Conservation (phyloP, 2,113 vertebrate genomes). For the Gnathonemus longibarbis region DNA sequence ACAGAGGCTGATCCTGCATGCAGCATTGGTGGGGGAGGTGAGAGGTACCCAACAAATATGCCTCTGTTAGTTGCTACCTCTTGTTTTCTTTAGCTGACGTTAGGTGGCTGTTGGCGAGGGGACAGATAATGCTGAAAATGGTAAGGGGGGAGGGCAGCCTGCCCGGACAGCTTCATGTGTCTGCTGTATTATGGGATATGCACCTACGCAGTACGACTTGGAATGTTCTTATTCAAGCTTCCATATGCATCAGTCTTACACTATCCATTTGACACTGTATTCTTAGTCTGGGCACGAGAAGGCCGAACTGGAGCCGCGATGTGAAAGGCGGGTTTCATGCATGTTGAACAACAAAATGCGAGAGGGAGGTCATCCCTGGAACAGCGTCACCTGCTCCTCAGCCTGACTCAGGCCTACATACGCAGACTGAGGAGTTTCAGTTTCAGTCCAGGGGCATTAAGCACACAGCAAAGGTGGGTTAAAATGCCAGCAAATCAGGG, state of each 20-base stretch:
- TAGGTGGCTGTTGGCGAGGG: conserved; percentile 72
- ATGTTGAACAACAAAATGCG: neutral
- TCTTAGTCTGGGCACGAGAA: neutral
- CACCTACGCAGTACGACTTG: neutral
- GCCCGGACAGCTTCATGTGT: neutral
- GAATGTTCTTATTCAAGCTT: neutral
- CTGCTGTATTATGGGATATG: neutral
- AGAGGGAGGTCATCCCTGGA: neutral
- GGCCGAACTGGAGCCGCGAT: neutral
- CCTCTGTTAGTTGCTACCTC: conserved; percentile 63
- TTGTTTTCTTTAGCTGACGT: conserved; percentile 89
- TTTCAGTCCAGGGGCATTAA: neutral
- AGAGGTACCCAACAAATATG: conserved; percentile 5
- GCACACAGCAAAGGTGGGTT: neutral
- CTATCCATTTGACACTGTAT: neutral
- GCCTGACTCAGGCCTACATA: neutral
- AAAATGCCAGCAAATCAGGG: neutral
- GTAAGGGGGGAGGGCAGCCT: neutral
- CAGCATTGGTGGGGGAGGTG: neutral
- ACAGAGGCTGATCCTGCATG: neutral
- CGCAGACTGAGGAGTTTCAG: neutral
- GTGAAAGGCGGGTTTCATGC: neutral
- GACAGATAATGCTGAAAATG: neutral
- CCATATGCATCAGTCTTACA: neutral
- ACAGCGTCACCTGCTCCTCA: neutral